Conservation (phyloP, 64 coral and sea anemone species). For the Stichodactyla mertensii region DNA sequence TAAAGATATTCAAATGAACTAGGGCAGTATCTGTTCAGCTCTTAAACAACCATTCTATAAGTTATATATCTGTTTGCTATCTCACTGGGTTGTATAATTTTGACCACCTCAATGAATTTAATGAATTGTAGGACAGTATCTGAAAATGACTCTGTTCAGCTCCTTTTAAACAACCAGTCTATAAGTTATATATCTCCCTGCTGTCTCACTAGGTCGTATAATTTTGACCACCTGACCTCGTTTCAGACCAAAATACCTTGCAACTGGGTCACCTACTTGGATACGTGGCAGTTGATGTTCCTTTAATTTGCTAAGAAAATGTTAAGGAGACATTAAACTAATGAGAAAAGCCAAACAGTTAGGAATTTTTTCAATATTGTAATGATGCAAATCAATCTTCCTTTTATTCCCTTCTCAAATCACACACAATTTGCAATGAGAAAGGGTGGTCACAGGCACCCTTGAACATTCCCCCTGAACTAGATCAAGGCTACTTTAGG, state of each 20-base stretch:
- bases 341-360: no score
- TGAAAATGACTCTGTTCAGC: no score
- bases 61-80: conserved; percentile 92
- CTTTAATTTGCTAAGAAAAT: conserved; percentile 75
- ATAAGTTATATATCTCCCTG: conserved; percentile 94
- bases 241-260: conserved; percentile 95
- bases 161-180: conserved; percentile 74
- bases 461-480: no score
- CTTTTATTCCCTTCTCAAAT: no score
- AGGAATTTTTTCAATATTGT: no score
- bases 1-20: not conserved
- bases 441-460: no score
- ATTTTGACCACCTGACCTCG: conserved; percentile 98
- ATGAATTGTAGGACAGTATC: no score
- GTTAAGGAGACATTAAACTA: conserved; percentile 43
- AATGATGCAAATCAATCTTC: no score
- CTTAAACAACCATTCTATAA: conserved; percentile 53
- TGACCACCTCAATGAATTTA: conserved; percentile 57
- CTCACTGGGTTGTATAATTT: conserved; percentile 90
- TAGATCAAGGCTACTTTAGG: no score
- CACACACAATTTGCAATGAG: no score
- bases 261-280: conserved; percentile 92
- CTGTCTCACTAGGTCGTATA: conserved; percentile 90
- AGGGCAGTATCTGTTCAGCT: not conserved
- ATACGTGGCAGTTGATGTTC: conserved; percentile 96